These are phyloP conservation scores for Naso thynnoides DNA, from an alignment of 2,797 vertebrate species.

Conservation along the genomic window DNA sequence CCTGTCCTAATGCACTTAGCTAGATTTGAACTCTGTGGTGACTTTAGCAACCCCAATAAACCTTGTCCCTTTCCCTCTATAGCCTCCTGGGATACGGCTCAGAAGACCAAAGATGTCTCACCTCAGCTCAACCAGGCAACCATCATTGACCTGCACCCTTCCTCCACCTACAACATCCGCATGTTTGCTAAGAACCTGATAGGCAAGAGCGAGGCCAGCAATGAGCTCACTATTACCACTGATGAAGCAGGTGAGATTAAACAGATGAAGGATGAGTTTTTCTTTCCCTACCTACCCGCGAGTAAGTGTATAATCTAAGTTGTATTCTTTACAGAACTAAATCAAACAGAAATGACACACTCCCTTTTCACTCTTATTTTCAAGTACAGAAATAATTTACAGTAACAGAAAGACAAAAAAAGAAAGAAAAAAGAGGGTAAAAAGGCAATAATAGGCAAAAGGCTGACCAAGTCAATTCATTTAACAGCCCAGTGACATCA, in stretches of 20 bases:
- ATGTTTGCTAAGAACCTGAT: slow-evolving; percentile 99
- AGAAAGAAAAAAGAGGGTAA: slow-evolving; percentile 33
- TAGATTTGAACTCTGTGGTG: slow-evolving; percentile 49
- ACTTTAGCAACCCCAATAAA: slow-evolving; percentile 63
- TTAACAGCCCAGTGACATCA: slow-evolving; percentile 68
- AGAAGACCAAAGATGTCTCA: slow-evolving; percentile 98
- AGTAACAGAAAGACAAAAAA: slow-evolving; percentile 28
- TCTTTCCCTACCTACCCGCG: not conserved
- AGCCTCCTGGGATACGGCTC: slow-evolving; percentile 98
- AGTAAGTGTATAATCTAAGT: not conserved
- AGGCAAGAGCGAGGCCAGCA: slow-evolving; percentile 97
- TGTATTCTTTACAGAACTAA: not conserved
- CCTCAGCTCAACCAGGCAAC: slow-evolving; percentile 99
- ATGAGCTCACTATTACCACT: slow-evolving; percentile 97
- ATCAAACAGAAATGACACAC: not conserved
- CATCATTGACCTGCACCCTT: slow-evolving; percentile 98
- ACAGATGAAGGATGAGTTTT: not conserved
- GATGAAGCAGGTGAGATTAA: slow-evolving; percentile 93
- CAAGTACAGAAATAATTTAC: not conserved
- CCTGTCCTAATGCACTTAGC: slow-evolving; percentile 58
- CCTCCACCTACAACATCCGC: slow-evolving; percentile 98
- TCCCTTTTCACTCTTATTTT: not conserved
- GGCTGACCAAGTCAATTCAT: slow-evolving; percentile 69
- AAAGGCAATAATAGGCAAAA: not conserved
- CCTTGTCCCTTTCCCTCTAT: slow-evolving; percentile 36